These are phyloP conservation scores for Andrena fulva DNA, from an alignment of 2,888 invertebrate genomes.

Conservation along the genomic window DNA sequence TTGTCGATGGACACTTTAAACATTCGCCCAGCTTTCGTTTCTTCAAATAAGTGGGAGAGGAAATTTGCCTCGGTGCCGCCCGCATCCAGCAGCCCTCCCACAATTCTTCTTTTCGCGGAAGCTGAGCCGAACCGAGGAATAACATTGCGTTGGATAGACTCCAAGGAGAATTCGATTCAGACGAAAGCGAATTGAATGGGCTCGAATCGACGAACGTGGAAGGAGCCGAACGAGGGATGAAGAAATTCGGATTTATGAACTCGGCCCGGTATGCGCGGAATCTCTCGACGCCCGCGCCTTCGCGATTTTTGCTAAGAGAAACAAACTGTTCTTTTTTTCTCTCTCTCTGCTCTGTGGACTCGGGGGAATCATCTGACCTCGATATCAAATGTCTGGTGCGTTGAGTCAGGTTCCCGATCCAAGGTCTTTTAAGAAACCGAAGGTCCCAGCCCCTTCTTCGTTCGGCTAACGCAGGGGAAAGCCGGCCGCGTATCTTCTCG, in stretches of 20 bases:
- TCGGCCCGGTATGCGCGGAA: conserved; percentile 52
- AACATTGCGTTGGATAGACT: neutral
- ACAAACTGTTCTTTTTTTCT: conserved; percentile 45
- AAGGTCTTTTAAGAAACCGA: conserved; percentile 49
- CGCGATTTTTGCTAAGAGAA: conserved; percentile 56
- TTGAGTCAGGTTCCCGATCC: conserved; percentile 48
- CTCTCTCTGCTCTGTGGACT: conserved; percentile 8
- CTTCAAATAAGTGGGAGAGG: neutral
- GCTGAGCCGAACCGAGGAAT: neutral
- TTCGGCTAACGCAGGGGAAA: neutral
- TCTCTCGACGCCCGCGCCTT: conserved; percentile 49
- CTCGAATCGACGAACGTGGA: neutral
- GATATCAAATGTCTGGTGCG: conserved; percentile 58
- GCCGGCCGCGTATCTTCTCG: neutral
- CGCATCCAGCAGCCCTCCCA: too few relatives aligned
- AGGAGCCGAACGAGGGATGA: conserved; percentile 10
- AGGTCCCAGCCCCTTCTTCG: conserved; percentile 32
- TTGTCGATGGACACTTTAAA: neutral
- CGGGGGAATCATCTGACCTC: conserved; percentile 59
- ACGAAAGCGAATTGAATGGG: neutral
- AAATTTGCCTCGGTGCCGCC: too few relatives aligned
- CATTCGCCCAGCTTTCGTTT: neutral
- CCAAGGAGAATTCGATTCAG: neutral
- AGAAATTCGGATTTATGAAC: conserved; percentile 53
- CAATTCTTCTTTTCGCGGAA: neutral